These are phyloP conservation scores for Nebria salina DNA, from an alignment of 2,888 invertebrate species.

Conservation along the genomic window DNA sequence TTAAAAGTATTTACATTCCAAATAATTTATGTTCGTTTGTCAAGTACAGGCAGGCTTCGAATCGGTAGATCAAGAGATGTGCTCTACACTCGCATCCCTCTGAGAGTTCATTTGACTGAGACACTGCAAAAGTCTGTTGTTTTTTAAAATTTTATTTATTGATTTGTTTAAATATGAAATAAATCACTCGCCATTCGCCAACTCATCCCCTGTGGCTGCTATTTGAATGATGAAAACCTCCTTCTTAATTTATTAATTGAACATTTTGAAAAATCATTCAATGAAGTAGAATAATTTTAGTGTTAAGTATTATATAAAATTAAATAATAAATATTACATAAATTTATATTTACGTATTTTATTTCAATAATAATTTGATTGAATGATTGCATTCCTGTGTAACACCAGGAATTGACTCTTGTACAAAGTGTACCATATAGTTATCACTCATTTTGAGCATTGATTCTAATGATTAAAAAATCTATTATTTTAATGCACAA, in stretches of 20 bases:
- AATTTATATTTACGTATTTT: constrained; percentile 49
- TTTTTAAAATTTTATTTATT: neutral
- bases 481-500: neutral
- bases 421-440: constrained; percentile 42
- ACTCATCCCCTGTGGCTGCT: constrained; percentile 40
- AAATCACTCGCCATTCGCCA: constrained; percentile 56
- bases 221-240: constrained; percentile 7
- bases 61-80: neutral
- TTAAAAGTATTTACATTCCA: constrained; percentile 47
- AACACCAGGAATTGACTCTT: constrained; percentile 8
- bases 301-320: constrained; percentile 60
- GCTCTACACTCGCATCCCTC: neutral
- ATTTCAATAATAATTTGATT: constrained; percentile 27
- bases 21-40: constrained; percentile 31
- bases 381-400: constrained; percentile 31
- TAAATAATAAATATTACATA: constrained; percentile 57
- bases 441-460: constrained; percentile 25
- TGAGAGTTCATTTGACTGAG: neutral
- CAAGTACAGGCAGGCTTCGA: neutral
- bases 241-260: constrained; percentile 46
- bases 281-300: constrained; percentile 52
- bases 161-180: constrained; percentile 49
- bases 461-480: neutral
- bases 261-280: constrained; percentile 40
- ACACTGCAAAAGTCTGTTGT: neutral